A percentile compares a stretch with the other conserved stretches of the same genome.
Conservation (phyloP, 1,140 invertebrate species). For the Campoletis sonorensis region DNA sequence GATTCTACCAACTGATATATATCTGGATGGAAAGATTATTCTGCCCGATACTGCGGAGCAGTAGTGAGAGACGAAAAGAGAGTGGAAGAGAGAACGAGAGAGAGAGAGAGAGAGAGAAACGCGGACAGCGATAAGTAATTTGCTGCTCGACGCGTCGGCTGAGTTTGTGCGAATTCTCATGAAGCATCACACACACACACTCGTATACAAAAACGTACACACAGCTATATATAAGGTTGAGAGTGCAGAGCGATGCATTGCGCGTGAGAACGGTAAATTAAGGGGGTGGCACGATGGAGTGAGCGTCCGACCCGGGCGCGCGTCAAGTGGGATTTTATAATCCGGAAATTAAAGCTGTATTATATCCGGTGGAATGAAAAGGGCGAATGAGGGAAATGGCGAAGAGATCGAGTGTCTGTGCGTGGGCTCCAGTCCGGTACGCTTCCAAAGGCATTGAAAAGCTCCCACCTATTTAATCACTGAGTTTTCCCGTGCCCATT, state of each 20-base stretch:
- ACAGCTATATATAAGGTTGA: background rate
- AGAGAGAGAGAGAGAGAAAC: constrained; percentile 8
- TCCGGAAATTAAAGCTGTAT: constrained; percentile 75
- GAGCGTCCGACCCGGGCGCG: constrained; percentile 40
- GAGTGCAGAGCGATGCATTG: constrained; percentile 43
- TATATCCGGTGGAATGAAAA: constrained; percentile 66
- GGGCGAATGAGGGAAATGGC: constrained; percentile 37
- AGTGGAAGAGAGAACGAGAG: background rate
- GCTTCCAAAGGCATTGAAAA: constrained; percentile 9
- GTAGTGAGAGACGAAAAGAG: background rate
- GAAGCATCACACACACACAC: background rate
- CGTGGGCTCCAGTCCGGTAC: constrained; percentile 18
- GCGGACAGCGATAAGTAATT: constrained; percentile 47
- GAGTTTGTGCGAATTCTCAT: constrained; percentile 33
- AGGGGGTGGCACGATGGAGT: constrained; percentile 58
- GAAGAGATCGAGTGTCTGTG: constrained; percentile 38
- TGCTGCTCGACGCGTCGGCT: constrained; percentile 37
- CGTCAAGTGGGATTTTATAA: constrained; percentile 72
- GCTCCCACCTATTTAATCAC: constrained; percentile 6
- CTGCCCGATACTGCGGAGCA: constrained; percentile 6
- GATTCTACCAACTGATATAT: background rate
- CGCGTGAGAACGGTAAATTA: constrained; percentile 70
- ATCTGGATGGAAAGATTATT: background rate
- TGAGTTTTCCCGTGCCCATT: background rate
- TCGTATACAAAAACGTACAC: background rate